phyloP scores from a whole-genome alignment of 2,113 vertebrate species.

The Limnothrissa miodon region DNA sequence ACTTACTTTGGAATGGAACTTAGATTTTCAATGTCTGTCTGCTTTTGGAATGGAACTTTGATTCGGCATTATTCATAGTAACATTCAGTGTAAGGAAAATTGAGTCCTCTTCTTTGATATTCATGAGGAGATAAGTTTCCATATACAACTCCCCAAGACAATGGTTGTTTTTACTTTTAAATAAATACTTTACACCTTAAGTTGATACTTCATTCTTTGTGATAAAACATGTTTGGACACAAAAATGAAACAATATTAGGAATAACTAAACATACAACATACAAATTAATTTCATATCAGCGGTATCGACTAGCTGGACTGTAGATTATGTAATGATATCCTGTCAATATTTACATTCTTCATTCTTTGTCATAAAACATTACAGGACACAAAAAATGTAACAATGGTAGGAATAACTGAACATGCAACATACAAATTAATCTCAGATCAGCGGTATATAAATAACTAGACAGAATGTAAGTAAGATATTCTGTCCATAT shows the following conservation, averaged over 20 bases:
- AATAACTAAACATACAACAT: background rate
- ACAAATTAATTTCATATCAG: background rate
- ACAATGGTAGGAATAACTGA: too few species aligned
- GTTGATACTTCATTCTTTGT: too few species aligned
- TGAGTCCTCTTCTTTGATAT: background rate
- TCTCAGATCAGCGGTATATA: too few species aligned
- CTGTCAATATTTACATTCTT: too few species aligned
- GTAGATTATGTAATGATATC: background rate
- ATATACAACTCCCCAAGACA: background rate
- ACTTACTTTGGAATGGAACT: background rate
- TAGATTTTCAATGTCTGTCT: too few species aligned
- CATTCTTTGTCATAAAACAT: too few species aligned
- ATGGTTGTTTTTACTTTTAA: background rate
- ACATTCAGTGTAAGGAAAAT: background rate
- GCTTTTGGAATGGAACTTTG: too few species aligned
- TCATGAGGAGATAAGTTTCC: background rate
- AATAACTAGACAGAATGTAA: too few species aligned
- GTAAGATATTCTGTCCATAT: too few species aligned
- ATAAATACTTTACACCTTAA: background rate
- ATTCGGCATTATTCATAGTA: background rate
- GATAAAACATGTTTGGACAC: background rate
- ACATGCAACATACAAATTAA: too few species aligned
- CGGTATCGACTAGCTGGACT: background rate
- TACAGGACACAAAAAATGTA: too few species aligned
- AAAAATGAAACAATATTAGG: background rate